phyloP scores from a whole-genome alignment of 2,888 invertebrate genomes.

The Neoscelio sp. region DNA sequence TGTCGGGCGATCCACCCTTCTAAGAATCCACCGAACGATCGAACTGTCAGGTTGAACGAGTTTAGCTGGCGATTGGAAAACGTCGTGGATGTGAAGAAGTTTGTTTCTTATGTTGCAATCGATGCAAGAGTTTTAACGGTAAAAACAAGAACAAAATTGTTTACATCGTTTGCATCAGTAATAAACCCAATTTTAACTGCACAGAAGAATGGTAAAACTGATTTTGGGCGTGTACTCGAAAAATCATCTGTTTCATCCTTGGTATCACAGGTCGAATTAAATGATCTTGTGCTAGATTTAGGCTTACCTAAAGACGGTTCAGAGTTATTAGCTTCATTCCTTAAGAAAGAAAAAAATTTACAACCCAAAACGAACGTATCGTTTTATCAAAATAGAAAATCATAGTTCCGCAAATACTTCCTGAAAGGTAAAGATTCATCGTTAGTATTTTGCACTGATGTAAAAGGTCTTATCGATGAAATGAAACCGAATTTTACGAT shows the following conservation, averaged over 20 bases:
- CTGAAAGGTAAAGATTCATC: conserved; percentile 10
- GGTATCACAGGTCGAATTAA: conserved; percentile 3
- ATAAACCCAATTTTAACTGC: no score
- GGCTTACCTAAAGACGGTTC: conserved; percentile 32
- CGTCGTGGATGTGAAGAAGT: conserved; percentile 53
- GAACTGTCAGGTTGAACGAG: conserved; percentile 46
- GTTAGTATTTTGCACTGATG: conserved; percentile 43
- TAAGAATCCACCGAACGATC: conserved; percentile 51
- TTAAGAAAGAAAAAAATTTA: conserved; percentile 66
- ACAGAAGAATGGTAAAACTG: no score
- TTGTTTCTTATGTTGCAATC: no score
- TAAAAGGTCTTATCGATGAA: conserved; percentile 38
- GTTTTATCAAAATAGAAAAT: conserved; percentile 41
- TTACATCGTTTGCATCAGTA: no score
- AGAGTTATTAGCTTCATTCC: conserved; percentile 24
- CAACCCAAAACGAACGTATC: conserved; percentile 15
- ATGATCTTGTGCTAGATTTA: conserved; percentile 31
- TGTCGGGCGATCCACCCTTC: conserved; percentile 64
- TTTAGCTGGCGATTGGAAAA: conserved; percentile 60
- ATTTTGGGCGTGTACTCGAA: no score
- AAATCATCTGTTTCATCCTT: conserved; percentile 2
- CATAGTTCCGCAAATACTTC: conserved; percentile 50
- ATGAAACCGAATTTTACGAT: conserved; percentile 7
- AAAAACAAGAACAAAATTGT: no score
- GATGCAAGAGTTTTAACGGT: no score